Conservation (phyloP, 2,113 vertebrate genomes). For the Pantherophis guttatus region DNA sequence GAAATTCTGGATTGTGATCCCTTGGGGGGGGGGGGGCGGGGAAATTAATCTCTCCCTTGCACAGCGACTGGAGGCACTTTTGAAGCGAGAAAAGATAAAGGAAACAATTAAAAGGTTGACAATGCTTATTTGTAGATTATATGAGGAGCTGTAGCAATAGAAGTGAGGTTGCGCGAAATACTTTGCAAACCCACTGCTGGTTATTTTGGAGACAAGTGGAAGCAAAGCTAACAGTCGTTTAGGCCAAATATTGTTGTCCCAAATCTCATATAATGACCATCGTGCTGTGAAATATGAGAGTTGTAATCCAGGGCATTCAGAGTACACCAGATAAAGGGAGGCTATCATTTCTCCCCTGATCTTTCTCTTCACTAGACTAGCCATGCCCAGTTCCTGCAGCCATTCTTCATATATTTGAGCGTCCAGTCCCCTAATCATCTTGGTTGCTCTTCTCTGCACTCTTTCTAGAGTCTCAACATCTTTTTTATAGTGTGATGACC, state of each 20-base stretch:
- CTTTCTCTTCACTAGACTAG: no score
- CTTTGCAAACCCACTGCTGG: background rate
- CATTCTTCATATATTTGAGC: no score
- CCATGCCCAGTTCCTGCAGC: no score
- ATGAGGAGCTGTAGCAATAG: background rate
- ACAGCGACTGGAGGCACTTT: background rate
- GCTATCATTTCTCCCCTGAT: no score
- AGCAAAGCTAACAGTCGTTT: background rate
- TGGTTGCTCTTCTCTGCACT: no score
- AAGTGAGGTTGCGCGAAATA: background rate
- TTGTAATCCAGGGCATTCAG: background rate
- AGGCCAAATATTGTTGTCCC: background rate
- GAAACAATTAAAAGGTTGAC: no score
- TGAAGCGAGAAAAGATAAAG: background rate
- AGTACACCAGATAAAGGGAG: background rate
- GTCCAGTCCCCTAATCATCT: no score
- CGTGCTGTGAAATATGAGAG: no score
- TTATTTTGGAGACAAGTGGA: background rate
- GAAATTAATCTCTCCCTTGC: no score
- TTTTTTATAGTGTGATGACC: no score
- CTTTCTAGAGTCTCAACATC: no score
- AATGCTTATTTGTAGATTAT: background rate
- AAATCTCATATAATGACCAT: background rate
- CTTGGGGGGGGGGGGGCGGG: background rate
- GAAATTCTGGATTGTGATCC: background rate